Evolutionary conservation across 1,140 invertebrate genomes (phyloP), one percentile per base, ranked within the genome.

Genomic region (Phymastichus coffea): DNA sequence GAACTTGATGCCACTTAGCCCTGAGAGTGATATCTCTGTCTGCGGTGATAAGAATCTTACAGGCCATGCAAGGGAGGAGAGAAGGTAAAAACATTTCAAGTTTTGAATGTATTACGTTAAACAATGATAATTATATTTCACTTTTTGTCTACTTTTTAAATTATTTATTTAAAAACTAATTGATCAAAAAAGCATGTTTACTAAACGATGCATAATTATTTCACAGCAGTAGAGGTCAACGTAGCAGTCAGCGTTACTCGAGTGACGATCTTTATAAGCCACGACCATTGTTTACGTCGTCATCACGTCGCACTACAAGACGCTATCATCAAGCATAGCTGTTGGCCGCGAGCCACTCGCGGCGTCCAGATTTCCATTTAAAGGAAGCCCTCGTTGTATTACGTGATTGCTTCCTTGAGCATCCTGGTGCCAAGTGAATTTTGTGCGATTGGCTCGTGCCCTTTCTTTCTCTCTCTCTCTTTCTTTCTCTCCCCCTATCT

Each of bases 201-300:
- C 28, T 30, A 53, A 43, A 49, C 48, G 49, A 23, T 23, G 25
- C 46, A 59, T 53, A 22, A 35, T 56, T 48, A 40, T 40, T 60
- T 63, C 22, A 35, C 28, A 23, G 66, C 72, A 76, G 25, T 69
- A 78, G 75, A 61, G 70, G 71, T 14, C 70, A 71, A 53, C 71
- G 72, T 53, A 77, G 71, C 64, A 78, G 70, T 61, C 84, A 87
- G 70, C 81, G 85, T 55, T 88, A 88, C 65, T 82, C 83, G 35
- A 86, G 82, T 64, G 84, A 86, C 68, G 86, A 88, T 78, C 74
- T 88, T 57, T 88, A 87, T 73, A 88, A 88, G 73, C 86, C 86
- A 54, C 79, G 86, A 64, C 84, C 84, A 28, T 67, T 86, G 38
- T 80, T 82, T 68, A 74, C 76, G 19, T 77, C 74, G 57, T 79